Percentiles rank a stretch among this genome's conserved stretches.
These are phyloP conservation scores for Pardosa pseudoannulata DNA, from an alignment of 2,888 invertebrate genomes.

Conservation along the genomic window DNA sequence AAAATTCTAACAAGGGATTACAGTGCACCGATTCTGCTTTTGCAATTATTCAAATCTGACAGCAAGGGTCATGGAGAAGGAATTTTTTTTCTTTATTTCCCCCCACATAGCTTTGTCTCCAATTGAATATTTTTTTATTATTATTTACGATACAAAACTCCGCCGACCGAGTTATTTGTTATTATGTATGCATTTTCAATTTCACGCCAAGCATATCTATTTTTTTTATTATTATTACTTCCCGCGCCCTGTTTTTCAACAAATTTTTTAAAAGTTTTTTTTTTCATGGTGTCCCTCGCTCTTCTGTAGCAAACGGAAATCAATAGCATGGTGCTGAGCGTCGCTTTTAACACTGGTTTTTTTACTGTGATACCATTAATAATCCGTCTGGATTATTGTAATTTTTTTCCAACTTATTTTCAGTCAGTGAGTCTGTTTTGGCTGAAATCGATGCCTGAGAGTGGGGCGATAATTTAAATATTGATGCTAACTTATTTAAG, in stretches of 20 bases:
- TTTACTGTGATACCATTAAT: slow-evolving; percentile 48
- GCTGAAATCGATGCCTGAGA: slow-evolving; percentile 37
- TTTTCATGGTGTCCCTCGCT: slow-evolving; percentile 11
- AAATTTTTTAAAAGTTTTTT: slow-evolving; percentile 15
- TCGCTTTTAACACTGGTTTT: slow-evolving; percentile 32
- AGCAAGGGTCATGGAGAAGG: slow-evolving; percentile 28
- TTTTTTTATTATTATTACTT: slow-evolving; percentile 21
- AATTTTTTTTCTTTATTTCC: slow-evolving; percentile 14
- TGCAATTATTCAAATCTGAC: slow-evolving; percentile 70
- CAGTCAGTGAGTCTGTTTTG: slow-evolving; percentile 18
- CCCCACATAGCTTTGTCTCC: neutral
- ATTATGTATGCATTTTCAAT: slow-evolving; percentile 70
- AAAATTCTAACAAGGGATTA: slow-evolving; percentile 61
- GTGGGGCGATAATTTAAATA: slow-evolving; percentile 50
- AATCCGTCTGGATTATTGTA: slow-evolving; percentile 44
- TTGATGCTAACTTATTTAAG: slow-evolving; percentile 44
- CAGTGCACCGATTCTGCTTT: slow-evolving; percentile 12
- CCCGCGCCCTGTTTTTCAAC: slow-evolving; percentile 39
- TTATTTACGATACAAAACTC: slow-evolving; percentile 41
- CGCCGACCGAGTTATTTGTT: slow-evolving; percentile 62
- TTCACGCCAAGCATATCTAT: slow-evolving; percentile 39
- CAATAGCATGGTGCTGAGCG: slow-evolving; percentile 26
- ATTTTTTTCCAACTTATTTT: slow-evolving; percentile 5
- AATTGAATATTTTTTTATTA: slow-evolving; percentile 30
- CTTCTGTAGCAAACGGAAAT: slow-evolving; percentile 51